Base-by-base conservation (phyloP, 2,888 invertebrate genomes). In the Tetrapedia diversipes region DNA sequence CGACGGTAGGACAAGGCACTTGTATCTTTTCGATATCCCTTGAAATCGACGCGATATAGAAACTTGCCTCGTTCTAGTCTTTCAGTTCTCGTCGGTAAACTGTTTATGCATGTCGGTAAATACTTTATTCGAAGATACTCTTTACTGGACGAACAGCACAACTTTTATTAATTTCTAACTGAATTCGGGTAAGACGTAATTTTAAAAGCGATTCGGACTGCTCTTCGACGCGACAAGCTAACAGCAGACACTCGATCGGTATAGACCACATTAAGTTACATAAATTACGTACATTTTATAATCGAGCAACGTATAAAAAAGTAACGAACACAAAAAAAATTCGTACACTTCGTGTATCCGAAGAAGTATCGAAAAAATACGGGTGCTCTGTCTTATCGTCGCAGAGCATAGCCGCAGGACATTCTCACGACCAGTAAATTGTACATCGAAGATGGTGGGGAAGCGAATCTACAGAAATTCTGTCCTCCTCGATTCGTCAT, bases 401-500 rank as follows among this genome's bases (percentile, higher is more conserved):
- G 43, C 63, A 32, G 37, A 53, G 39, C 51, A 24, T 63, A 34
- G 41, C 53, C n/a, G 59, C 37, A 64, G 37, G 53, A 69, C 53
- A 11, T 39, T 59, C 59, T 45, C 72, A 54, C 72, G 43, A 54
- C 45, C 32, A 39, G 34, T 64, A 66, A 66, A 67, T 54, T 54
- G 60, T 70, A 65, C 63, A 66, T 71, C 54, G 73, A 63, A 59
- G 77, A 51, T 65, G 56, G 75, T 59, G 81, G 78, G n/a, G 73
- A 79, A 71, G 76, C 56, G 80, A 68, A 70, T 47, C 49, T 41
- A 41, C 24, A 41, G 6, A 64, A 32, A 68, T 67, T 68, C 64
- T 76, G 76, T 76, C 77, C 80, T 60, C 60, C 65, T 69, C 67
- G 77, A 80, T 64, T 51, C 37, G 56, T 68, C 49, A 49, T 73